Percentiles rank a stretch among this genome's conserved stretches.
Evolutionary conservation across 2,113 vertebrate genomes (phyloP).

Genomic region (Cervus canadensis): DNA sequence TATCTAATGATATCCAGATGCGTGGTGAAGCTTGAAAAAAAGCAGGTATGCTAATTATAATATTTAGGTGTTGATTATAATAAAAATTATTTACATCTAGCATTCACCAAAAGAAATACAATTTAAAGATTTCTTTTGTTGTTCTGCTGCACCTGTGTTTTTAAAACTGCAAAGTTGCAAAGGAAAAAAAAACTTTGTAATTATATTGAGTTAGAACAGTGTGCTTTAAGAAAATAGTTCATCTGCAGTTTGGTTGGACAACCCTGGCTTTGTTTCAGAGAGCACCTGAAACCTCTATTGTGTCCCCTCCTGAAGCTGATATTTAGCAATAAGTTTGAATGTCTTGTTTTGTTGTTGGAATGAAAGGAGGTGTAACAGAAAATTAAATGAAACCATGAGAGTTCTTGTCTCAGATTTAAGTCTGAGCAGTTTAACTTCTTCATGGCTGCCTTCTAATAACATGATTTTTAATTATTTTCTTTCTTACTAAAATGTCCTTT

Average conservation of each 20-base stretch:
- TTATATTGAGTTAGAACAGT: neutral
- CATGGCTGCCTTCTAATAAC: neutral
- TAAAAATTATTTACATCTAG: constrained; percentile 35
- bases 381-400: neutral
- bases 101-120: constrained; percentile 1
- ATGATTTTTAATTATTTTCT: neutral
- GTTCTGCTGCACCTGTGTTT: neutral
- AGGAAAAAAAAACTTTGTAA: neutral
- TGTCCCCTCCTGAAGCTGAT: neutral
- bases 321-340: neutral
- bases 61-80: constrained; percentile 21
- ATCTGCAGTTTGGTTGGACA: neutral
- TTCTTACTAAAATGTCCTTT: neutral
- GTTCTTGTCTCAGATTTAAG: neutral
- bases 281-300: no score
- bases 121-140: neutral
- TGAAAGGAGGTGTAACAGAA: neutral
- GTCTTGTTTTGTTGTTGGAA: neutral
- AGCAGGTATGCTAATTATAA: constrained; percentile 4
- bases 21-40: neutral
- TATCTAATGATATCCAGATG: constrained; percentile 63
- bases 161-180: neutral
- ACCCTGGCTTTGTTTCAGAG: neutral
- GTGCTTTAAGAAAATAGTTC: neutral
- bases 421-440: neutral